Conservation (phyloP, 2,888 invertebrate genomes). For the Netelia virgata region DNA sequence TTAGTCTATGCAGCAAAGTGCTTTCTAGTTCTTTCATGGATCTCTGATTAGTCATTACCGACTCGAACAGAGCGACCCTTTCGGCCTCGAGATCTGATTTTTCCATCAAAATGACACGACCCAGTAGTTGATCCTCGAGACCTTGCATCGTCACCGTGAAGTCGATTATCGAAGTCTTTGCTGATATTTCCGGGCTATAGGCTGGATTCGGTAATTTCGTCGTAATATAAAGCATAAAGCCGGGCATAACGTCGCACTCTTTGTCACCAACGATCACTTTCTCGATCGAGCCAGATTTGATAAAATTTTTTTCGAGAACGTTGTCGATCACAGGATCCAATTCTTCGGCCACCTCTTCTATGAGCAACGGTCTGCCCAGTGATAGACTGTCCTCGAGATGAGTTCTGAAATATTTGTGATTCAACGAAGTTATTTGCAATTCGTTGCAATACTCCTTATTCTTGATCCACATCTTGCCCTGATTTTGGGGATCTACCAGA, state of each 20-base stretch:
- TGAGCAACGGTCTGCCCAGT: constrained; percentile 94
- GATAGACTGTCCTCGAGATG: constrained; percentile 96
- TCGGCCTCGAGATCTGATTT: constrained; percentile 98
- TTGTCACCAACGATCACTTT: constrained; percentile 98
- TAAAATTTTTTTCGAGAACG: constrained; percentile 98
- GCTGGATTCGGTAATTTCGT: constrained; percentile 98
- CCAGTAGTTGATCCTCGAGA: constrained; percentile 96
- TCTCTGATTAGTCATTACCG: constrained; percentile 97
- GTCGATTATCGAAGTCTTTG: constrained; percentile 98
- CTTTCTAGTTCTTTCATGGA: constrained; percentile 98
- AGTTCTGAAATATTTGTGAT: constrained; percentile 98
- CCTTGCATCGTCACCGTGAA: constrained; percentile 99
- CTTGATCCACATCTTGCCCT: constrained; percentile 99
- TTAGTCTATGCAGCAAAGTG: constrained; percentile 95
- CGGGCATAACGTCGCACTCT: constrained; percentile 98
- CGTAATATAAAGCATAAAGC: constrained; percentile 97
- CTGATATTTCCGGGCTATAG: constrained; percentile 98
- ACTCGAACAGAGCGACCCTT: constrained; percentile 96
- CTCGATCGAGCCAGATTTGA: constrained; percentile 98
- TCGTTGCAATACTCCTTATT: constrained; percentile 96
- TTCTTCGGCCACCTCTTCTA: constrained; percentile 98
- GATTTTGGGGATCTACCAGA: constrained; percentile 97
- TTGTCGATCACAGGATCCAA: constrained; percentile 98
- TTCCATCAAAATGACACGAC: constrained; percentile 97
- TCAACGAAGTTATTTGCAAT: constrained; percentile 96